These are phyloP conservation scores for Tetropium fuscum DNA, from an alignment of 2,888 invertebrate species.

Conservation along the genomic window DNA sequence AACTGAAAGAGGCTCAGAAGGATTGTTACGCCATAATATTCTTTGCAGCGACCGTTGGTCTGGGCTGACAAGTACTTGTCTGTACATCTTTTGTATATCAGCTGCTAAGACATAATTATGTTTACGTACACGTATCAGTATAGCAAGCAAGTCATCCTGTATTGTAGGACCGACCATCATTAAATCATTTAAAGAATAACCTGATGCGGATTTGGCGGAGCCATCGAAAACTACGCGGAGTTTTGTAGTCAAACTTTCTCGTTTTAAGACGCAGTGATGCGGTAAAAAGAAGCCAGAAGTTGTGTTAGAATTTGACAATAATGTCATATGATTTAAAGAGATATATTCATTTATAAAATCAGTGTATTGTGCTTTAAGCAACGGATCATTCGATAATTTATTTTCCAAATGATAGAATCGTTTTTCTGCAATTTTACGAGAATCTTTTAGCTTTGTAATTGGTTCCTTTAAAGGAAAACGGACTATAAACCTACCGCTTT, in stretches of 20 bases:
- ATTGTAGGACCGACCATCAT: constrained; percentile 7
- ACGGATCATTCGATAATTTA: not conserved
- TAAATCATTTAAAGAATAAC: constrained; percentile 3
- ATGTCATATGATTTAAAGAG: not conserved
- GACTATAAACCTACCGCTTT: not conserved
- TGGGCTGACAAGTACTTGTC: too few relatives aligned
- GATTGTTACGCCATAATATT: not conserved
- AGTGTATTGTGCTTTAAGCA: not conserved
- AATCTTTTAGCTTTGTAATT: not conserved
- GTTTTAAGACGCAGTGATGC: constrained; percentile 8
- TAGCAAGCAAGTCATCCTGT: too few relatives aligned
- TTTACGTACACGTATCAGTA: too few relatives aligned
- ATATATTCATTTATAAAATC: constrained; percentile 6
- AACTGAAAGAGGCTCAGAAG: not conserved
- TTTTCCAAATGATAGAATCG: not conserved
- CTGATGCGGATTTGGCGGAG: not conserved
- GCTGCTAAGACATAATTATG: too few relatives aligned
- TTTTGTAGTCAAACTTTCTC: not conserved
- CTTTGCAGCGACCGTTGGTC: too few relatives aligned
- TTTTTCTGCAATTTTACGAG: not conserved
- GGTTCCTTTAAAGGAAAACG: constrained; percentile 6
- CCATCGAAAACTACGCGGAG: constrained; percentile 2
- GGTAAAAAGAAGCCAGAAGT: constrained; percentile 6
- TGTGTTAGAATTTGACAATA: not conserved
- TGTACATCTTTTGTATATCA: too few relatives aligned